Conservation (phyloP, 2,113 vertebrate genomes). For the Uria aalge region DNA sequence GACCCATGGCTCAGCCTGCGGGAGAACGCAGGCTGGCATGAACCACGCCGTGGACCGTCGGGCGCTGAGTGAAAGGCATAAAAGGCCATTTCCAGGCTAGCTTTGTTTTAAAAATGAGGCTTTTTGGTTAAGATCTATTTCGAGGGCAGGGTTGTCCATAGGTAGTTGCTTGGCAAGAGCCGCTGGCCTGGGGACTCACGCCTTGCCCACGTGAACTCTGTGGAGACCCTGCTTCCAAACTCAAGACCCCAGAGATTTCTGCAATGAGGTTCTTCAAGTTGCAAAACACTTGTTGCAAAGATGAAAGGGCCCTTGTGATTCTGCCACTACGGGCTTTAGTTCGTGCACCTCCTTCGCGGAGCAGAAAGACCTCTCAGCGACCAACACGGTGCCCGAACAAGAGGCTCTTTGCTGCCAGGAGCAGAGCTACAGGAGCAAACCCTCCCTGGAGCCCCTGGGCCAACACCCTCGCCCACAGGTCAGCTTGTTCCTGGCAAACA, state of each 20-base stretch:
- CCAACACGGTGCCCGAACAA: fast-evolving
- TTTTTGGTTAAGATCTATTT: background rate
- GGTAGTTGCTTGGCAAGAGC: background rate
- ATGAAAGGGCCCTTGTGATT: background rate
- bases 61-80: background rate
- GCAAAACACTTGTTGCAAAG: background rate
- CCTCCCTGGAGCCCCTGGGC: background rate
- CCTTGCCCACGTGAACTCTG: background rate
- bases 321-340: background rate
- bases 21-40: background rate
- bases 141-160: background rate
- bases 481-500: constrained; percentile 23
- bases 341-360: background rate
- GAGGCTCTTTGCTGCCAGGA: background rate
- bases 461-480: background rate
- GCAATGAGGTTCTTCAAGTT: background rate
- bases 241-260: background rate
- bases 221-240: background rate
- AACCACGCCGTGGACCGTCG: too few relatives aligned
- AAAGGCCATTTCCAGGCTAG: background rate
- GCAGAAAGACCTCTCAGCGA: fast-evolving
- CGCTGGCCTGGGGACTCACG: fast-evolving
- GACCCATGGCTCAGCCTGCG: fast-evolving
- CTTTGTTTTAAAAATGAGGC: background rate
- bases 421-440: background rate